Conservation (phyloP, 2,113 vertebrate genomes). For the Psephotus haematonotus region DNA sequence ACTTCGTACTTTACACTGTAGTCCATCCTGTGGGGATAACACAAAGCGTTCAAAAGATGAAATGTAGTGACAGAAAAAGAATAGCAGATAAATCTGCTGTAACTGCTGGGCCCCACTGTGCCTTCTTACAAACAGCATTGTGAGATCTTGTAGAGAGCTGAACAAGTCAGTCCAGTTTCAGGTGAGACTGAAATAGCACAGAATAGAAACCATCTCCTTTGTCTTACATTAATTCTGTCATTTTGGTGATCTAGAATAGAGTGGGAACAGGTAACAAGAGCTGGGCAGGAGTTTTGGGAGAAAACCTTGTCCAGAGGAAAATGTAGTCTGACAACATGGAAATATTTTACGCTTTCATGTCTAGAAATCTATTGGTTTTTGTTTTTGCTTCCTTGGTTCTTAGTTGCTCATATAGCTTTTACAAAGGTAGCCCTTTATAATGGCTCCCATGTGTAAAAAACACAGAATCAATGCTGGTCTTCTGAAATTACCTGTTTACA, state of each 20-base stretch:
- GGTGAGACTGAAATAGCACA: not conserved
- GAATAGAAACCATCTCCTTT: not conserved
- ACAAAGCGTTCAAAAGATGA: not conserved
- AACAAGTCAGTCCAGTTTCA: not conserved
- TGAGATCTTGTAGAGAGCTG: not conserved
- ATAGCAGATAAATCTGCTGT: not conserved
- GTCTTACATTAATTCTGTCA: not conserved
- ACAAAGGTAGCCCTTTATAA: not conserved
- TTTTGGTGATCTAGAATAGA: not conserved
- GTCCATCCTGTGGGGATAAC: not conserved
- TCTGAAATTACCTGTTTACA: not conserved
- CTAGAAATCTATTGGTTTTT: not conserved
- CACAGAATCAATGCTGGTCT: not conserved
- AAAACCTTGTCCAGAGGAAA: not conserved
- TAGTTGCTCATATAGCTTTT: not conserved
- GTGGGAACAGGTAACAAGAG: not conserved
- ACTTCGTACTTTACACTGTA: not conserved
- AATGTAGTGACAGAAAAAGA: not conserved
- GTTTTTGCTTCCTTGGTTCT: not conserved
- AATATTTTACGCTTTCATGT: not conserved
- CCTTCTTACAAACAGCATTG: rapidly evolving
- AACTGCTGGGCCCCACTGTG: not conserved
- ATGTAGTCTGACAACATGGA: not conserved
- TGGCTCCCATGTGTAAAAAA: not conserved
- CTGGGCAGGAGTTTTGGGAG: not conserved